Base-by-base conservation (phyloP, 2,113 vertebrate genomes). In the Dolichallabes microphthalmus region DNA sequence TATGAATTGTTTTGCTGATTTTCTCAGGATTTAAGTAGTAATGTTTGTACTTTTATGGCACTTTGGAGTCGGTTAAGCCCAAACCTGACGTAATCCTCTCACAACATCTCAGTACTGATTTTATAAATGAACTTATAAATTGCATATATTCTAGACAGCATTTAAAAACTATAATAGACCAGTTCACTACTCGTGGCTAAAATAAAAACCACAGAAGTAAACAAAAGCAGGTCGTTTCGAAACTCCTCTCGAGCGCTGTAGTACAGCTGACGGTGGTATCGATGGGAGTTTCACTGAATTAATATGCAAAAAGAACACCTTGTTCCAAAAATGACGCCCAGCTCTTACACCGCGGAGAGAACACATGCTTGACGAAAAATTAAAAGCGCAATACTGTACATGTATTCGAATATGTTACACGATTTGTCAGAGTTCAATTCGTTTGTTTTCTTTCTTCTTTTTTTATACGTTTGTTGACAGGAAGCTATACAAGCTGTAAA, bases 201-300 rank as follows among this genome's bases (percentile, higher is more conserved):
- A 19, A 20, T 12, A 35, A 64, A 64, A 63, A 53, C 35, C 14
- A 1, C 10, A 57, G 76, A 22, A 57, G 68, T 30, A 75, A 57
- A 45, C 22, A 76, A 75, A 30, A 39, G 60, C 58, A 84, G 73
- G 58, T 77, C 50, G 19, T 64, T 27, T 35, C 5, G 20, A 71
- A 60, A 80, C 32, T 13, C 64, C 35, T 45, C 17, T 45, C 17
- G 5, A 68, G 52, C 2, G 52, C 19, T 58, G 53, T 9, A 12
- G 32, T 55, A n/a, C 1, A 64, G 17, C 25, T 76, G 45, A 22
- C 9, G 10, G 3, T 53, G 55, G 83, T 58, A 58, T 69, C 52
- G 61, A 80, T 57, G 74, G 14, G 22, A 77, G 50, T 35, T 78
- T 85, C 74, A 32, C n/a, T 22, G 27, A 78, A 78, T 66, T 57